A percentile compares a stretch with the other conserved stretches of the same genome.
These are phyloP conservation scores for Daphoenositta chrysoptera DNA, from an alignment of 2,113 vertebrate species.

Conservation along the genomic window DNA sequence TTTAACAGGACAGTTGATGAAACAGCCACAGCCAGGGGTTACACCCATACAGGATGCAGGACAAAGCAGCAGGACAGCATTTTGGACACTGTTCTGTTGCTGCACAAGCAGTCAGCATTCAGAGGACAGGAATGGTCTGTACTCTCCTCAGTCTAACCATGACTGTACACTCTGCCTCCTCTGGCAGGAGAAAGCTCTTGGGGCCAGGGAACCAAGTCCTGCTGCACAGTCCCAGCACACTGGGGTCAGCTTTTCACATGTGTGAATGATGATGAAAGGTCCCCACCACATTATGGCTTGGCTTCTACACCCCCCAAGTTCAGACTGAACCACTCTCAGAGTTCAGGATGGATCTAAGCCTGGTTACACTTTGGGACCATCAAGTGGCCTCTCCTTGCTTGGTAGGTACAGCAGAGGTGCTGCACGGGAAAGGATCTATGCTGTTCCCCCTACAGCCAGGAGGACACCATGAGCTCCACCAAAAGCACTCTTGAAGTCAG, in stretches of 20 bases:
- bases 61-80: neutral
- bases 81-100: neutral
- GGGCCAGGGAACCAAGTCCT: neutral
- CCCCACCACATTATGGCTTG: neutral
- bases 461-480: neutral
- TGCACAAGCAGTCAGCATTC: rapidly evolving
- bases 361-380: rapidly evolving
- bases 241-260: neutral
- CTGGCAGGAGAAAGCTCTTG: neutral
- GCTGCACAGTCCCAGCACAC: neutral
- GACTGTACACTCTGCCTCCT: neutral
- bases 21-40: neutral
- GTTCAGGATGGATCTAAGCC: neutral
- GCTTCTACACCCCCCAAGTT: rapidly evolving
- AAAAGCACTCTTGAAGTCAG: neutral
- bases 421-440: neutral
- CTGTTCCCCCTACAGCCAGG: neutral
- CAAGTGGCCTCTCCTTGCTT: neutral
- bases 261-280: neutral
- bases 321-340: neutral
- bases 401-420: neutral
- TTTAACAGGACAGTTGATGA: neutral
- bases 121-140: neutral
- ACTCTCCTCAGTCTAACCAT: neutral
- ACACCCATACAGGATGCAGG: neutral